Base-by-base conservation (phyloP, 2,797 vertebrate genomes). In the Gymnothorax javanicus region DNA sequence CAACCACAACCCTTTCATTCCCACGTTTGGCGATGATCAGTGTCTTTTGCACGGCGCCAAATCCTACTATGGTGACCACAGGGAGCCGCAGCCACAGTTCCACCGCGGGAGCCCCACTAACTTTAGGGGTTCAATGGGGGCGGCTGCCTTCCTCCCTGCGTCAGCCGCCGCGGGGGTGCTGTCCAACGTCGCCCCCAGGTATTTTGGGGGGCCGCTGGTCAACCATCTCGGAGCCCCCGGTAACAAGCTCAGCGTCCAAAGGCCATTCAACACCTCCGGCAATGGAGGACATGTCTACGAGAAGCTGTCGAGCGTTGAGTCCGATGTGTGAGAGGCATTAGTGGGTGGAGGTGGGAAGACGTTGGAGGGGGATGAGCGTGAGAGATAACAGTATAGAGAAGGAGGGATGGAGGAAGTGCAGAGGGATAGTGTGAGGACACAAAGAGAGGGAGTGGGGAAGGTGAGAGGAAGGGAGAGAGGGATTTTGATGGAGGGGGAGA, bases 1-100 rank as follows among this genome's bases (percentile, higher is more conserved):
- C 97, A 99, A 98, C 94, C 99, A 99, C 97, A 99, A 99, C 96
- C 99, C 99, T 96, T 99, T 99, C 97, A 98, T 99, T 97, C 98
- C 99, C 96, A 99, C 98, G 96, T 99, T 99, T 94, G 99, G 97
- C 89, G 99, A 99, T 88, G 99, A 99, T 96, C 99, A 99, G 96
- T 99, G 99, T 97, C 97, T 99, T 94, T 98, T 99, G 95, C 99
- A 99, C 88, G 98, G 99, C 94, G 98, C 96, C 97, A 97, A 99
- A 97, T 98, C 98, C 91, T 98, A 99, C 96, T 99, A 98, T 97
- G 95, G 99, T 97, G 98, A 99, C 97, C 96, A 96, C 91, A 95
- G 95, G 91, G 95, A 92, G 84, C 96, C 97, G 95, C 96, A 98
- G 96, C 96, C 97, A 92, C 97, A 97, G 95, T 96, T 97, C 93